Conservation (phyloP, 2,797 vertebrate genomes). For the Schizopygopsis malacanthus region DNA sequence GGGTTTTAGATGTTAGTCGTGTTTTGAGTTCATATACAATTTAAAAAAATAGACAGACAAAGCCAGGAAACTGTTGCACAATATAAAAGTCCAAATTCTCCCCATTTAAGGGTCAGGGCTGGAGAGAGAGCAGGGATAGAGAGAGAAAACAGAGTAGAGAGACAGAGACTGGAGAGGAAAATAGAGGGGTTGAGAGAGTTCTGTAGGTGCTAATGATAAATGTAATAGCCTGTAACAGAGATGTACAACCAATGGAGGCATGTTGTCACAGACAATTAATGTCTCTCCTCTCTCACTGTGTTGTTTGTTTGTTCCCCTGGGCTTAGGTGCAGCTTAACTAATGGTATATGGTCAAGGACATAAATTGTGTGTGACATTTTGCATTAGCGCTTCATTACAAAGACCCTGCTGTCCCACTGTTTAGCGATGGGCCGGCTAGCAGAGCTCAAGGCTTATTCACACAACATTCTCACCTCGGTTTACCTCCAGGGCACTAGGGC, state of each 20-base stretch:
- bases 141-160: constrained; percentile 3
- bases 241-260: constrained; percentile 79
- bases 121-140: background rate
- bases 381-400: constrained; percentile 81
- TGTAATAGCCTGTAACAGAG: constrained; percentile 79
- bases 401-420: constrained; percentile 68
- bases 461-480: constrained; percentile 51
- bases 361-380: constrained; percentile 82
- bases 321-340: constrained; percentile 82
- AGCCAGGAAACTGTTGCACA: constrained; percentile 11
- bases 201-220: constrained; percentile 78
- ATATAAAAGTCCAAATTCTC: background rate
- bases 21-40: background rate
- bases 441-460: constrained; percentile 45
- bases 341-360: constrained; percentile 79
- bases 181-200: constrained; percentile 65
- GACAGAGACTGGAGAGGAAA: constrained; percentile 16
- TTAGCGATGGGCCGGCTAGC: constrained; percentile 51
- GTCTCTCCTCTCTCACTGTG: constrained; percentile 68
- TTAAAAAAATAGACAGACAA: background rate
- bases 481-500: constrained; percentile 17
- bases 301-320: constrained; percentile 78
- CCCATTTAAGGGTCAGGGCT: background rate
- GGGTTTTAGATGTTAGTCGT: background rate
- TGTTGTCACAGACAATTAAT: constrained; percentile 85